These are phyloP conservation scores for Hartigia nigra DNA, from an alignment of 2,888 invertebrate genomes.

Conservation along the genomic window DNA sequence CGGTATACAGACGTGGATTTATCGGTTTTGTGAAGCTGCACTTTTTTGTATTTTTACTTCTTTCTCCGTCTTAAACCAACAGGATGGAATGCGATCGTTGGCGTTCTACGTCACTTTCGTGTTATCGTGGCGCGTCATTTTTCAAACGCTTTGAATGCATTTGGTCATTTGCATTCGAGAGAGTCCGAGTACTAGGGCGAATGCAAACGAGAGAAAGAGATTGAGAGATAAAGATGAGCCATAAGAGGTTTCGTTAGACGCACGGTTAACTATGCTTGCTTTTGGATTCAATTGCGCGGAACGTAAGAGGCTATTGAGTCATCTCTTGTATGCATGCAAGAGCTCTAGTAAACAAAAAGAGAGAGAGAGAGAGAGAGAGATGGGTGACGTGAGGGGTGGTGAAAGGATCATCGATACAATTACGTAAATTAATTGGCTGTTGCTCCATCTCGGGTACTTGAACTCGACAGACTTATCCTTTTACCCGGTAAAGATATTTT, in stretches of 20 bases:
- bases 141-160: neutral
- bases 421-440: slow-evolving; percentile 1
- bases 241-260: neutral
- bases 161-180: neutral
- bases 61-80: neutral
- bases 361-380: too few species aligned
- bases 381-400: too few species aligned
- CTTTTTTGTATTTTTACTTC: neutral
- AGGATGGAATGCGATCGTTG: neutral
- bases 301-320: neutral
- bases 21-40: slow-evolving; percentile 15
- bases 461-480: neutral
- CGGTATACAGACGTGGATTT: slow-evolving; percentile 14
- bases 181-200: neutral
- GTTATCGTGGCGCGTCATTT: neutral
- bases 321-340: neutral
- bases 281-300: neutral
- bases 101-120: neutral
- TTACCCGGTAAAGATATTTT: neutral
- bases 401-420: neutral
- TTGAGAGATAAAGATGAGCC: neutral
- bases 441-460: neutral
- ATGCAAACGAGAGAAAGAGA: neutral
- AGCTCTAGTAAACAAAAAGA: neutral
- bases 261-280: neutral